A percentile compares a stretch with the other conserved stretches of the same genome.
Conservation (phyloP, 2,888 invertebrate genomes). For the Nesidiocoris tenuis region DNA sequence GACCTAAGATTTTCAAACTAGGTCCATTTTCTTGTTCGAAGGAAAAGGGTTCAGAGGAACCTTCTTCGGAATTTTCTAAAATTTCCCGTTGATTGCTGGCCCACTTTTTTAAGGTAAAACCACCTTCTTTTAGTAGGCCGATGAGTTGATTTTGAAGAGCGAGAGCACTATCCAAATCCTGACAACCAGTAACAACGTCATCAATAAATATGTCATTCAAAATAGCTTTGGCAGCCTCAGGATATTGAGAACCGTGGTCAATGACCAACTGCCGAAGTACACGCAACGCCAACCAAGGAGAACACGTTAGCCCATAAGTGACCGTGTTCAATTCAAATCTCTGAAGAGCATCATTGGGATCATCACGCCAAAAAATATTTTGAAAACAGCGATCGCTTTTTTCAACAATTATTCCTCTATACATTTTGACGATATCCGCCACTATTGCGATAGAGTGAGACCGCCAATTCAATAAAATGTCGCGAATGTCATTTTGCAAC, state of each 20-base stretch:
- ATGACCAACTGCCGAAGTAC: slow-evolving; percentile 48
- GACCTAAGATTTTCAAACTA: slow-evolving; percentile 20
- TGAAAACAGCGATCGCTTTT: slow-evolving; percentile 17
- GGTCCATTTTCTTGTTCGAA: slow-evolving; percentile 4
- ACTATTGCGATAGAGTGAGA: slow-evolving; percentile 14
- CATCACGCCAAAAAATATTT: slow-evolving; percentile 8
- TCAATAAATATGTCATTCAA: slow-evolving; percentile 50
- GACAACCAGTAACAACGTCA: slow-evolving; percentile 49
- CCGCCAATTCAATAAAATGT: slow-evolving; percentile 20
- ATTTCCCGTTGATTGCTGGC: slow-evolving; percentile 28
- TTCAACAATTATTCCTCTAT: slow-evolving; percentile 8
- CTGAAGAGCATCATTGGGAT: slow-evolving; percentile 1
- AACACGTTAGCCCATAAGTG: slow-evolving; percentile 11
- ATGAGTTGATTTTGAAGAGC: slow-evolving; percentile 45
- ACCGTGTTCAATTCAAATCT: slow-evolving; percentile 23
- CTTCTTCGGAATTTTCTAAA: background rate
- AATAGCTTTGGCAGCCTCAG: slow-evolving; percentile 45
- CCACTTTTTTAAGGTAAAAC: slow-evolving; percentile 49
- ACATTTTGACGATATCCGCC: slow-evolving; percentile 34
- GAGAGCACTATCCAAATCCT: slow-evolving; percentile 46
- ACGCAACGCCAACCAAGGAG: slow-evolving; percentile 27
- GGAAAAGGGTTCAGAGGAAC: background rate
- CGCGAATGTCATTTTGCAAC: slow-evolving; percentile 30
- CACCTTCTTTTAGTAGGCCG: slow-evolving; percentile 44
- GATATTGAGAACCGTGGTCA: slow-evolving; percentile 45